Evolutionary conservation across 2,888 invertebrate species (phyloP).

Genomic region (Herminia tarsipennalis): DNA sequence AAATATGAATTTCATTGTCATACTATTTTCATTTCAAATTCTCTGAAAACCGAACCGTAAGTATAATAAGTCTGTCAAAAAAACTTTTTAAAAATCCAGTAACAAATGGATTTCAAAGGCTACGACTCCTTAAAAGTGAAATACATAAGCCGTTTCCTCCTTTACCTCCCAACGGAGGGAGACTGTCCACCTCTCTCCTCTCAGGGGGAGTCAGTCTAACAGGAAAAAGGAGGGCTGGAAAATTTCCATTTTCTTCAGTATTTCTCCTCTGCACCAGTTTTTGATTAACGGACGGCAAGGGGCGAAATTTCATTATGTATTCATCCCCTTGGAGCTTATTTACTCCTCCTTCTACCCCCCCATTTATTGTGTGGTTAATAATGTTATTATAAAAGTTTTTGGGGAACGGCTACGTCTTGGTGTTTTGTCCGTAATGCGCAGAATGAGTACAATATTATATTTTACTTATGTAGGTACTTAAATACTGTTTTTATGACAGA

Average conservation of each 20-base stretch:
- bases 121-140: no score
- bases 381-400: conserved; percentile 51
- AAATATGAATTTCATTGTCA: no score
- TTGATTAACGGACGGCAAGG: conserved; percentile 83
- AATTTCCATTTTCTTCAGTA: conserved; percentile 85
- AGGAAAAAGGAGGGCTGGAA: conserved; percentile 86
- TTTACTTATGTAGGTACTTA: no score
- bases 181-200: conserved; percentile 62
- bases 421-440: conserved; percentile 12
- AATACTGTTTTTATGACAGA: no score
- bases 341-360: conserved; percentile 50
- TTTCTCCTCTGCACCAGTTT: conserved; percentile 83
- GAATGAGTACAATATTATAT: no score
- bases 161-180: conserved; percentile 42
- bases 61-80: no score
- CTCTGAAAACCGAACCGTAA: no score
- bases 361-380: conserved; percentile 52
- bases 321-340: conserved; percentile 80
- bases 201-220: conserved; percentile 66
- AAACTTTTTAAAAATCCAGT: no score
- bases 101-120: no score
- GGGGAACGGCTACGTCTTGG: conserved; percentile 33
- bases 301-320: conserved; percentile 84
- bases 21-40: no score
- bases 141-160: conserved; percentile 51